These are phyloP conservation scores for Spondyliosoma cantharus DNA, from an alignment of 2,797 vertebrate genomes.

Conservation along the genomic window DNA sequence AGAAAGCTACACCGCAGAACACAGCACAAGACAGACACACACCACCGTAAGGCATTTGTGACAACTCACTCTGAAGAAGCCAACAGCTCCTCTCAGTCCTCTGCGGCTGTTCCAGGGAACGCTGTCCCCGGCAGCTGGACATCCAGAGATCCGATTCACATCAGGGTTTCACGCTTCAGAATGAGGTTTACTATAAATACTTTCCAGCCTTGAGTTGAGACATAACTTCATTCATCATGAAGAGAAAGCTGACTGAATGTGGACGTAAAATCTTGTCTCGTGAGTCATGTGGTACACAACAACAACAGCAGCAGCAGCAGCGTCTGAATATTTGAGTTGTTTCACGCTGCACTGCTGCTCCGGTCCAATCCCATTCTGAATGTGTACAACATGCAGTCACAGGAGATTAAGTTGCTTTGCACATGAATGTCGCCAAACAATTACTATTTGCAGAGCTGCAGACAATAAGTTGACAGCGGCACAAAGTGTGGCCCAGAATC, in stretches of 20 bases:
- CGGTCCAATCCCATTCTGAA: slow-evolving; percentile 19
- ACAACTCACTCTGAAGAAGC: slow-evolving; percentile 35
- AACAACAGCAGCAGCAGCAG: background rate
- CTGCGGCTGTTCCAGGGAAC: slow-evolving; percentile 15
- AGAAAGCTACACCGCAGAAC: slow-evolving; percentile 25
- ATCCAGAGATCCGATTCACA: slow-evolving; percentile 17
- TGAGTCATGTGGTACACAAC: background rate
- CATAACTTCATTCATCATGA: slow-evolving; percentile 1
- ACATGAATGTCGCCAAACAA: slow-evolving; percentile 50
- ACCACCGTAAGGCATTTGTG: slow-evolving; percentile 17
- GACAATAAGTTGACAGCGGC: slow-evolving; percentile 48
- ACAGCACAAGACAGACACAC: slow-evolving; percentile 42
- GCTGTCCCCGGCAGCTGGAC: slow-evolving; percentile 1
- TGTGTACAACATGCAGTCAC: slow-evolving; percentile 7
- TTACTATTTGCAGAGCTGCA: slow-evolving; percentile 40
- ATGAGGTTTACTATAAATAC: slow-evolving; percentile 13
- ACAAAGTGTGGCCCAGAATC: slow-evolving; percentile 55
- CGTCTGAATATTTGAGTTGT: slow-evolving; percentile 3
- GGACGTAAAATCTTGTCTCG: slow-evolving; percentile 21
- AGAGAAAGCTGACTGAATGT: slow-evolving; percentile 1
- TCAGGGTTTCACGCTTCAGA: slow-evolving; percentile 16
- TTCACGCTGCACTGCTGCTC: slow-evolving; percentile 1
- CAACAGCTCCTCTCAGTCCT: slow-evolving; percentile 25
- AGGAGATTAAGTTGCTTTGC: slow-evolving; percentile 46
- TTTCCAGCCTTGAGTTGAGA: background rate